Conservation (phyloP, 2,113 vertebrate genomes). For the Gymnobelideus leadbeateri region DNA sequence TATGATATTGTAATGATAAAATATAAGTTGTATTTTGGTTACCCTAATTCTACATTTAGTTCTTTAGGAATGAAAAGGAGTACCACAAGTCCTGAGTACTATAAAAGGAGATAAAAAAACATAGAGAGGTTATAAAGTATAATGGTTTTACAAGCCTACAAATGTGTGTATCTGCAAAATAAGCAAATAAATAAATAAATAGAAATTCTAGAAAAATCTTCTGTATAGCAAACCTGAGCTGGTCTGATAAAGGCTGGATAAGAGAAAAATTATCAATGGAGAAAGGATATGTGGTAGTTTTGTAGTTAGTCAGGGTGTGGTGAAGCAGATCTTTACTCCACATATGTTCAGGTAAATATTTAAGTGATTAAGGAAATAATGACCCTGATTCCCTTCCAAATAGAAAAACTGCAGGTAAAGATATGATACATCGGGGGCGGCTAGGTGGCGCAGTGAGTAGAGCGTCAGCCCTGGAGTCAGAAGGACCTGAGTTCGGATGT, state of each 20-base stretch:
- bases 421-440: neutral
- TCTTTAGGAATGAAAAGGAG: neutral
- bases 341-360: slow-evolving; percentile 67
- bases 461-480: too few relatives aligned
- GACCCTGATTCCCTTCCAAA: slow-evolving; percentile 47
- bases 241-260: neutral
- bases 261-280: slow-evolving; percentile 47
- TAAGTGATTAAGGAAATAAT: slow-evolving; percentile 56
- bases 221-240: neutral
- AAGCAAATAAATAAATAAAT: neutral
- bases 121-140: neutral
- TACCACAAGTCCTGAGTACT: neutral
- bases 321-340: slow-evolving; percentile 5
- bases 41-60: neutral
- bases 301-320: slow-evolving; percentile 61
- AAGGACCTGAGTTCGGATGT: too few relatives aligned
- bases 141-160: neutral
- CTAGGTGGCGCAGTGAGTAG: too few relatives aligned
- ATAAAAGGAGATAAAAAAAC: neutral
- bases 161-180: neutral
- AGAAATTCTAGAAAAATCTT: neutral
- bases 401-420: slow-evolving; percentile 45
- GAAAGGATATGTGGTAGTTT: slow-evolving; percentile 61
- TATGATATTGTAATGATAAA: neutral
- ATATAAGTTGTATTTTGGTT: neutral